Percentiles rank a stretch among this genome's conserved stretches.
These are phyloP conservation scores for Harmothoe impar DNA, from an alignment of 2,888 invertebrate species.

Conservation along the genomic window DNA sequence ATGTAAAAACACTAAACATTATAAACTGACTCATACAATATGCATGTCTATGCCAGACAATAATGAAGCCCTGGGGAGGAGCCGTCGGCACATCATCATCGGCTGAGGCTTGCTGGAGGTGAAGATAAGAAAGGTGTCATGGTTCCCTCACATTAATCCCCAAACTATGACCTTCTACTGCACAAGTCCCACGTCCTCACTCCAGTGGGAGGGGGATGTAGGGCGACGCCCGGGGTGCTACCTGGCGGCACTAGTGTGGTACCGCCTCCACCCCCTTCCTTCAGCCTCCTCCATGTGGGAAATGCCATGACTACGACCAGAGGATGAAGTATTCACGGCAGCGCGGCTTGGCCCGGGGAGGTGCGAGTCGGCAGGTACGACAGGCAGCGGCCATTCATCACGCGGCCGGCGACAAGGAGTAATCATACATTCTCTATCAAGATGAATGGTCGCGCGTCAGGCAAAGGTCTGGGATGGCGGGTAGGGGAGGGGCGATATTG, in stretches of 20 bases:
- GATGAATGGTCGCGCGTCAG: conserved; percentile 37
- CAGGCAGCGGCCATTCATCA: conserved; percentile 11
- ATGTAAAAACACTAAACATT: background rate
- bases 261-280: too few species aligned
- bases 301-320: background rate
- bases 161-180: background rate
- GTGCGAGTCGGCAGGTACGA: conserved; percentile 22
- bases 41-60: background rate
- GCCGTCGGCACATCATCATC: background rate
- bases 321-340: conserved; percentile 22
- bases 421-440: conserved; percentile 43
- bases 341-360: background rate
- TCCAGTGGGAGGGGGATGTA: background rate
- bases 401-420: background rate
- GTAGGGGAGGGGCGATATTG: background rate
- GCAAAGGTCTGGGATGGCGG: background rate
- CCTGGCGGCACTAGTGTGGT: background rate
- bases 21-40: background rate
- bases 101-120: background rate
- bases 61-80: background rate
- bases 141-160: background rate
- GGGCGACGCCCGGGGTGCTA: background rate
- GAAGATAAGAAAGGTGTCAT: background rate
- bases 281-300: background rate
- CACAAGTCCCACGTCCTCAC: too few species aligned